Evolutionary conservation across 1,140 invertebrate species (phyloP).

Genomic region (Neodiprion pinetum): DNA sequence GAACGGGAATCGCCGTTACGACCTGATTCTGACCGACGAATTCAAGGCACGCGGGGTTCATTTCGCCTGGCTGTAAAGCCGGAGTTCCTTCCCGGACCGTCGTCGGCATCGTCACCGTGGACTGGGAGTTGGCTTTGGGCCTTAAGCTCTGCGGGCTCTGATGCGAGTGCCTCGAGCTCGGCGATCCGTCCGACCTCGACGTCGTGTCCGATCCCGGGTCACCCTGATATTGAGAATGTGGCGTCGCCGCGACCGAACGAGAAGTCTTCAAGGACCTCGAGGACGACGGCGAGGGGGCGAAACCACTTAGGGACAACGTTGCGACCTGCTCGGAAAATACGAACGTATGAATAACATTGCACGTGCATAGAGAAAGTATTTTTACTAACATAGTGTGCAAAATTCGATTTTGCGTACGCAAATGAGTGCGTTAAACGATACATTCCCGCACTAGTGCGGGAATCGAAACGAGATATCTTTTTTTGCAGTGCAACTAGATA

Average conservation of each 20-base stretch:
- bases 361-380: not conserved
- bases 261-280: conserved; percentile 53
- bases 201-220: conserved; percentile 68
- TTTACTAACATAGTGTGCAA: no score
- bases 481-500: no score
- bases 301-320: conserved; percentile 37
- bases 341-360: not conserved
- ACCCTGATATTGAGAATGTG: conserved; percentile 57
- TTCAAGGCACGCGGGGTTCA: conserved; percentile 42
- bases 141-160: conserved; percentile 60
- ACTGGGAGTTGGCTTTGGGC: conserved; percentile 31
- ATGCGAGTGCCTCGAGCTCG: conserved; percentile 67
- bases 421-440: no score
- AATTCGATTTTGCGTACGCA: no score
- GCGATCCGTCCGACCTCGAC: conserved; percentile 73
- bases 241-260: conserved; percentile 41
- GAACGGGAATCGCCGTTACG: conserved; percentile 68
- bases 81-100: conserved; percentile 27
- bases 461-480: no score
- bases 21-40: conserved; percentile 69
- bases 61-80: conserved; percentile 23
- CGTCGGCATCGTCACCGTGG: conserved; percentile 31
- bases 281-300: conserved; percentile 50
- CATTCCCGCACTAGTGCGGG: no score
- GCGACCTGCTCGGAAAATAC: conserved; percentile 19